Evolutionary conservation across 2,113 vertebrate genomes (phyloP).

Genomic region (Verasper variegatus): DNA sequence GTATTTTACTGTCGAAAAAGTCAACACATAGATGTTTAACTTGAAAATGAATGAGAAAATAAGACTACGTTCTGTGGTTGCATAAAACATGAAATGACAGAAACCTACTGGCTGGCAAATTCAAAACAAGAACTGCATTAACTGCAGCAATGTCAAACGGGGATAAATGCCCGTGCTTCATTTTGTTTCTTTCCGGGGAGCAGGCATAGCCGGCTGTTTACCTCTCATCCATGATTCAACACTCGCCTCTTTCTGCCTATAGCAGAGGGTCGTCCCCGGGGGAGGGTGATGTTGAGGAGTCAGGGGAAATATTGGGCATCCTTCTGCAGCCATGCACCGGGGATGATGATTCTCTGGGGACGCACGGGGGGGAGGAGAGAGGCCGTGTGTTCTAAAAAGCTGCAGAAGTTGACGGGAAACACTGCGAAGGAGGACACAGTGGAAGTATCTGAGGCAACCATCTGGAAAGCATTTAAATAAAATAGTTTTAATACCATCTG

Average conservation of each 20-base stretch:
- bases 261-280: constrained; percentile 25
- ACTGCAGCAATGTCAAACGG: constrained; percentile 60
- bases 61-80: constrained; percentile 25
- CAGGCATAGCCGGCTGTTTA: constrained; percentile 46
- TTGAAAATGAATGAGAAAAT: too few relatives aligned
- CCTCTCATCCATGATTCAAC: constrained; percentile 66
- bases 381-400: constrained; percentile 29
- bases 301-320: constrained; percentile 61
- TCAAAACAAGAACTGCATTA: constrained; percentile 48
- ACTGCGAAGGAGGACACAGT: constrained; percentile 10
- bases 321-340: constrained; percentile 39
- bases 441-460: constrained; percentile 50
- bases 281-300: constrained; percentile 47
- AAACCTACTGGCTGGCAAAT: constrained; percentile 31
- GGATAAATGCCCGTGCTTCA: constrained; percentile 56
- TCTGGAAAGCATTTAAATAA: constrained; percentile 48
- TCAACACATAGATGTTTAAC: too few relatives aligned
- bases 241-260: constrained; percentile 29
- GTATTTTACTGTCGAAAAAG: too few relatives aligned
- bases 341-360: constrained; percentile 48
- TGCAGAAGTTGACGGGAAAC: constrained; percentile 34
- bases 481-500: constrained; percentile 47
- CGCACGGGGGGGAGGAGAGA: constrained; percentile 3
- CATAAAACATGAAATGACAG: constrained; percentile 45
- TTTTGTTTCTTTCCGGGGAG: constrained; percentile 19